Evolutionary conservation across 2,888 invertebrate genomes (phyloP), one percentile per base, ranked within the genome.

Genomic region (Blomia tropicalis): DNA sequence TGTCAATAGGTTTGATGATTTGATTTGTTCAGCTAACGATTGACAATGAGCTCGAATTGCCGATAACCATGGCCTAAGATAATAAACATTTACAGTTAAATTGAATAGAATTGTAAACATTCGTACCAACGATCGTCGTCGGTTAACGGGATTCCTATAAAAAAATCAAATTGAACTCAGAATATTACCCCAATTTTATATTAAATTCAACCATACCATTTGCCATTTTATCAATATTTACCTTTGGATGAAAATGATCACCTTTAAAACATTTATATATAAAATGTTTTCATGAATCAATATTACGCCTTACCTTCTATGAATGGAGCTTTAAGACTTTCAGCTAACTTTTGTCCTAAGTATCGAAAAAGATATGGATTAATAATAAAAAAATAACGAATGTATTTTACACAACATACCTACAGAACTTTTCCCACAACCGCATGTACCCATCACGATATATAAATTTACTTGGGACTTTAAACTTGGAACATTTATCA

Each of bases 61-160:
- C 14, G 1, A 7, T 4, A 63, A 31, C 63, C 63, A 63, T 19
- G 41, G 59, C n/a, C n/a, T n/a, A n/a, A n/a, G n/a, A n/a, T n/a
- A n/a, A n/a, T n/a, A n/a, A n/a, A n/a, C n/a, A n/a, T n/a, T n/a
- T n/a, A n/a, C n/a, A n/a, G n/a, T n/a, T n/a, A n/a, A n/a, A n/a
- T n/a, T n/a, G n/a, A n/a, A n/a, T n/a, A n/a, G n/a, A n/a, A n/a
- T n/a, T n/a, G n/a, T n/a, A n/a, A n/a, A n/a, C n/a, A n/a, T n/a
- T n/a, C n/a, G n/a, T n/a, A n/a, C 63, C 63, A 63, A 29, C 63
- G 44, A 41, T 63, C 63, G 22, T 59, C 47, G 19, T 63, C 63
- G 17, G 25, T 44, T 3, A 63, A 47, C 1, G 63, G 36, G 19
- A 63, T 63, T 22, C 59, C 56, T 56, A 32, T 54, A 25, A 7